Evolutionary conservation across 2,113 vertebrate species (phyloP).

Genomic region (Pseudonaja textilis): DNA sequence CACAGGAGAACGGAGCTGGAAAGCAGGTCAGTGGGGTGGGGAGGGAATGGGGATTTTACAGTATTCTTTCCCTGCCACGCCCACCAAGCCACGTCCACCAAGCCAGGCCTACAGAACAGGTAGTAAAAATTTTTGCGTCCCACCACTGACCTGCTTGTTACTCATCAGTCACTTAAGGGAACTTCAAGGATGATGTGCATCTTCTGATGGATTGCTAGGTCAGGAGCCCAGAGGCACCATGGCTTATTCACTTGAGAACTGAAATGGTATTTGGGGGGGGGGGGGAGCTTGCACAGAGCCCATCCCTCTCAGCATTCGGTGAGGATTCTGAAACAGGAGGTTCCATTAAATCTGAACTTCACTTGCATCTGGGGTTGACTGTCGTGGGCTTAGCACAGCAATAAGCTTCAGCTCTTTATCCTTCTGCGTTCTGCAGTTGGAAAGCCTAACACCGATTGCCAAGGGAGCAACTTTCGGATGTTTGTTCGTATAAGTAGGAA

Average conservation of each 20-base stretch:
- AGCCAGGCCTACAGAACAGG: too few relatives aligned
- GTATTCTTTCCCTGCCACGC: too few relatives aligned
- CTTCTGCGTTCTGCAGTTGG: conserved; percentile 2
- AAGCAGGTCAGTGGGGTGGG: too few relatives aligned
- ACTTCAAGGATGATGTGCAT: background rate
- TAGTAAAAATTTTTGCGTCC: too few relatives aligned
- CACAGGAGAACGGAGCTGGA: too few relatives aligned
- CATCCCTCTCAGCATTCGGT: background rate
- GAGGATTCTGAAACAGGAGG: background rate
- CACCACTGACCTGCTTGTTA: too few relatives aligned
- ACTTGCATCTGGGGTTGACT: conserved; percentile 41
- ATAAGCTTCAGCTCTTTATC: conserved; percentile 24
- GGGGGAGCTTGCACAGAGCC: background rate
- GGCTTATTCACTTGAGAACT: conserved; percentile 37
- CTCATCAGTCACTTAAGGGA: background rate
- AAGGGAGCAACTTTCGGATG: background rate
- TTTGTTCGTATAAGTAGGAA: background rate
- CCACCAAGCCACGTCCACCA: too few relatives aligned
- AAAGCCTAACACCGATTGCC: conserved; percentile 21
- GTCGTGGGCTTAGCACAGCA: background rate
- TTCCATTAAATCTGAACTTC: conserved; percentile 58
- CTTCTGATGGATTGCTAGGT: background rate
- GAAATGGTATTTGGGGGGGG: background rate
- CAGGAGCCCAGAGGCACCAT: conserved; percentile 28
- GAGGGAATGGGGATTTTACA: too few relatives aligned